phyloP scores from a whole-genome alignment of 1,140 invertebrate genomes.

The Hormaphis cornu region DNA sequence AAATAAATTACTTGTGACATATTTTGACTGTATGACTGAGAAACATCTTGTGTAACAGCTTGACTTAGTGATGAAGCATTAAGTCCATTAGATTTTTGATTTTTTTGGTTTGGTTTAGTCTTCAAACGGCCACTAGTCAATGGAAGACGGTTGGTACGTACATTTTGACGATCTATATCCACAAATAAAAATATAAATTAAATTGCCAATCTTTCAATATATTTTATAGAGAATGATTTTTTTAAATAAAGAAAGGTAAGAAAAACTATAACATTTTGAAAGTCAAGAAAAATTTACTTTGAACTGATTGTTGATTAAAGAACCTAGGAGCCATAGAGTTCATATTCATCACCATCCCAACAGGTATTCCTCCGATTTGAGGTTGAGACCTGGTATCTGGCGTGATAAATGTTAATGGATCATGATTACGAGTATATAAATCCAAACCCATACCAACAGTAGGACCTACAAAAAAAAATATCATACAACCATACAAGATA shows the following conservation, averaged over 20 bases:
- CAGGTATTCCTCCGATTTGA: slow-evolving; percentile 52
- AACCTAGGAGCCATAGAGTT: slow-evolving; percentile 76
- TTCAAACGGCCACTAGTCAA: slow-evolving; percentile 39
- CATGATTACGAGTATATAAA: slow-evolving; percentile 61
- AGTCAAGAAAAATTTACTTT: slow-evolving; percentile 19
- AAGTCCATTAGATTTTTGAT: slow-evolving; percentile 34
- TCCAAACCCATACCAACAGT: slow-evolving; percentile 43
- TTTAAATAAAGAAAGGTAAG: background rate
- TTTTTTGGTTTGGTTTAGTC: slow-evolving; percentile 35
- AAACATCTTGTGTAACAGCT: slow-evolving; percentile 46
- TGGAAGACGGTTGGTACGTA: slow-evolving; percentile 34
- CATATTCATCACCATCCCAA: slow-evolving; percentile 94
- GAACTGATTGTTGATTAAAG: slow-evolving; percentile 56
- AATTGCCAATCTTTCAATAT: no score
- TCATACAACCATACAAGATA: background rate
- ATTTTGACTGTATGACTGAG: slow-evolving; percentile 52
- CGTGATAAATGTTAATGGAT: slow-evolving; percentile 88
- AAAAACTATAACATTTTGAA: background rate
- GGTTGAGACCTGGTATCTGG: slow-evolving; percentile 69
- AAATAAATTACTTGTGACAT: slow-evolving; percentile 50
- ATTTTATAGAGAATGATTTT: no score
- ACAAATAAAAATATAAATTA: background rate
- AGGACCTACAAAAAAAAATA: slow-evolving; percentile 35
- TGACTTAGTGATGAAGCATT: slow-evolving; percentile 33
- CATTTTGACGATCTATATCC: slow-evolving; percentile 40